Evolutionary conservation across 2,113 vertebrate species (phyloP).

Genomic region (Pseudopipra pipra): DNA sequence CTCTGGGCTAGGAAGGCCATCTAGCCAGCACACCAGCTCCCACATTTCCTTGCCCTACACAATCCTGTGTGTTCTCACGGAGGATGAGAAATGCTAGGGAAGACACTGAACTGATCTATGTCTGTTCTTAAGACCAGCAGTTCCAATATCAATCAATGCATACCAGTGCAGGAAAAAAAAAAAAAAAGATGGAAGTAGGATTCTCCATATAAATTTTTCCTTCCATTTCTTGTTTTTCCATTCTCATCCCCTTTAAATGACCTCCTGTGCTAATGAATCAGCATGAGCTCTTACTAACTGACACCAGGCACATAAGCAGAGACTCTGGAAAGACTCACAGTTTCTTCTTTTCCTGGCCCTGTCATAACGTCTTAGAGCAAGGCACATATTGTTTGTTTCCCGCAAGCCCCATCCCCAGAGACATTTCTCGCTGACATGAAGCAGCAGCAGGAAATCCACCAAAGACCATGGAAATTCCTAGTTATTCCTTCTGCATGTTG

Average conservation of each 20-base stretch:
- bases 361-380: background rate
- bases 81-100: background rate
- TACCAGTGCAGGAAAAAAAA: background rate
- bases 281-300: background rate
- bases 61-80: background rate
- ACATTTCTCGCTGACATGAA: background rate
- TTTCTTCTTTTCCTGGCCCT: background rate
- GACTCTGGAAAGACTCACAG: background rate
- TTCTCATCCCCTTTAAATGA: background rate
- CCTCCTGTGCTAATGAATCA: background rate
- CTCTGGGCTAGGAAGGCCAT: background rate
- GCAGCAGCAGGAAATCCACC: background rate
- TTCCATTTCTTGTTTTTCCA: background rate
- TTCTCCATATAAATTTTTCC: background rate
- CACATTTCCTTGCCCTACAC: background rate
- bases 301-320: background rate
- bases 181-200: background rate
- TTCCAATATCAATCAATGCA: background rate
- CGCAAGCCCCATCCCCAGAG: background rate
- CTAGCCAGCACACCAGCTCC: background rate
- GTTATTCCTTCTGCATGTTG: background rate
- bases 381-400: background rate
- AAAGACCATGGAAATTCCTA: background rate
- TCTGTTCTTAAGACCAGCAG: background rate
- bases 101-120: background rate